These are phyloP conservation scores for Phylloscopus collybita DNA, from an alignment of 2,797 vertebrate species.

Conservation along the genomic window DNA sequence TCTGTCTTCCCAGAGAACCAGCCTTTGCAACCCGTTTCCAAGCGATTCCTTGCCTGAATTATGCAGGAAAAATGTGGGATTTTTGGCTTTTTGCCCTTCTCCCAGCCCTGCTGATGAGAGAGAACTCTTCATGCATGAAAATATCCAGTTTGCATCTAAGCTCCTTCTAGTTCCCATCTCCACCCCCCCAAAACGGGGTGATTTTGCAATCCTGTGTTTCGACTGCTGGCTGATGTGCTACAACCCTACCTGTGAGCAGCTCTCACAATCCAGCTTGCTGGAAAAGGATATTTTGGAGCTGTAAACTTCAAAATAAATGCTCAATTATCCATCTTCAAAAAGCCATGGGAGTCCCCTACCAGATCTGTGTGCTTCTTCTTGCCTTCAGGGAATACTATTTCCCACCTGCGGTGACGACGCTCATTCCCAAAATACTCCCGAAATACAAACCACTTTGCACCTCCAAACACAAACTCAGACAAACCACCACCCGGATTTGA, in stretches of 20 bases:
- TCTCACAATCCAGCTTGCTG: background rate
- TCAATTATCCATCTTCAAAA: background rate
- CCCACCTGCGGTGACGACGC: background rate
- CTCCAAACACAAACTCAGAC: background rate
- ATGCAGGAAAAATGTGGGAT: background rate
- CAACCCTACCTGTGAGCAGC: background rate
- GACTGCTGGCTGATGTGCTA: background rate
- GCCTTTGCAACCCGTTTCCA: background rate
- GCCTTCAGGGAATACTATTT: background rate
- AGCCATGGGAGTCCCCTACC: background rate
- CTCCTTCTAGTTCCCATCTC: background rate
- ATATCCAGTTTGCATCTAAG: background rate
- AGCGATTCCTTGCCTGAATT: background rate
- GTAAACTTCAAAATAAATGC: background rate
- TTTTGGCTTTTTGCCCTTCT: background rate
- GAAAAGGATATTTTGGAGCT: background rate
- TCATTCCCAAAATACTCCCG: background rate
- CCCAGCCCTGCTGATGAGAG: background rate
- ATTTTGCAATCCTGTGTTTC: background rate
- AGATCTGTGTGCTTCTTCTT: background rate
- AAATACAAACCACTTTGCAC: background rate
- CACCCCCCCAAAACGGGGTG: rapidly evolving
- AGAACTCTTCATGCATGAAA: background rate
- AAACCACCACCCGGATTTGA: background rate
- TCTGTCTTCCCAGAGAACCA: background rate